Evolutionary conservation across 2,113 vertebrate species (phyloP).

Genomic region (Melanotaenia duboulayi): DNA sequence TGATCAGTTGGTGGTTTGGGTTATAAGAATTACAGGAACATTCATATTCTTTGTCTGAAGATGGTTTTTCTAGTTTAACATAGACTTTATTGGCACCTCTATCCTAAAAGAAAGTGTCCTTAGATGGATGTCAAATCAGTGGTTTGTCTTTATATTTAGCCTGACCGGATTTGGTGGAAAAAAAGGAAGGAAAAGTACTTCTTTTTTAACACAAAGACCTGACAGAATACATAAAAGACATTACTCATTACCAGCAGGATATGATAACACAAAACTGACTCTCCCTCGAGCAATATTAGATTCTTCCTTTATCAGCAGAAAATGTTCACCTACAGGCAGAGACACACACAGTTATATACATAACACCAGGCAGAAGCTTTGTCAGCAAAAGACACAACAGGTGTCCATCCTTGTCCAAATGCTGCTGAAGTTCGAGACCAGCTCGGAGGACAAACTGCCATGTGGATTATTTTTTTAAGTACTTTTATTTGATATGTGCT

Average conservation of each 20-base stretch:
- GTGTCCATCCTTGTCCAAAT: slow-evolving; percentile 11
- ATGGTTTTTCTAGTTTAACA: not conserved
- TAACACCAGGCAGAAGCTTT: slow-evolving; percentile 19
- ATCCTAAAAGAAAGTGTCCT: too few relatives aligned
- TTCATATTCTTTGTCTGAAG: too few relatives aligned
- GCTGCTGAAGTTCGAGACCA: slow-evolving; percentile 14
- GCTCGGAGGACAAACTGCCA: slow-evolving; percentile 35
- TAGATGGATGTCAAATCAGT: not conserved
- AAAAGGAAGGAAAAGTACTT: too few relatives aligned
- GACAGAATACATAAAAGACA: slow-evolving; percentile 49
- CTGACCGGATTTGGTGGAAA: too few relatives aligned
- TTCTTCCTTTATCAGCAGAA: slow-evolving; percentile 56
- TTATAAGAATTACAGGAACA: too few relatives aligned
- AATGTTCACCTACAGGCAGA: slow-evolving; percentile 15
- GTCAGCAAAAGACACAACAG: slow-evolving; percentile 53
- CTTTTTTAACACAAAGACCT: slow-evolving; percentile 44
- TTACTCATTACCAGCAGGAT: slow-evolving; percentile 47
- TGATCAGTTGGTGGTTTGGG: too few relatives aligned
- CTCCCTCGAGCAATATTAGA: slow-evolving; percentile 42
- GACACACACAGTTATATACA: not conserved
- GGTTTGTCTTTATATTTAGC: not conserved
- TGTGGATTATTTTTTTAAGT: not conserved
- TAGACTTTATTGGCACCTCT: slow-evolving; percentile 13
- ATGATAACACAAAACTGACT: slow-evolving; percentile 44
- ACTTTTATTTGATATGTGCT: too few relatives aligned